Base-by-base conservation (phyloP, 1,140 invertebrate species). In the Drosophila nasuta region DNA sequence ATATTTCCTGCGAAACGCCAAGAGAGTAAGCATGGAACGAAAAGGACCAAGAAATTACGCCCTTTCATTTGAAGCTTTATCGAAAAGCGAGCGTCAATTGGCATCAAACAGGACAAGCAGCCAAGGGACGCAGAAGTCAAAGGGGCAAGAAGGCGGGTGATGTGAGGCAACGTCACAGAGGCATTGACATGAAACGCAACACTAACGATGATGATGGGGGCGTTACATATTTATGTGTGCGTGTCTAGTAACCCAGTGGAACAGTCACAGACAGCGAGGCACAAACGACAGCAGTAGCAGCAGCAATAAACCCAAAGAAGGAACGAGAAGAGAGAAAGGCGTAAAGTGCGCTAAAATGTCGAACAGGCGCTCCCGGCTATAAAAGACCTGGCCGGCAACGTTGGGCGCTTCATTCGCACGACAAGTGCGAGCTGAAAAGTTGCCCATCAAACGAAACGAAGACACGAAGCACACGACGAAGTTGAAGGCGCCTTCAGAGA, bases 331-430 rank as follows among this genome's bases (percentile, higher is more conserved):
- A 78, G 83, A 35, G 33, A 56, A 82, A 78, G 83, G 81, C 83
- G 76, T 82, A 71, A 77, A 77, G 75, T 76, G 65, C 49, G 54
- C 54, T 67, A 62, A 76, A 75, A 76, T 30, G 69, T 65, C 30
- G 60, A 49, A 51, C 56, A 57, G 62, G 56, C 58, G 15, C 20
- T 25, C 28, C 49, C 65, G 77, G 56, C 83, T 88, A 88, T 88
- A 88, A 88, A 88, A 88, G 81, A 74, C 62, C 71, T 76, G 81
- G 60, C 69, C 66, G 65, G 13, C 60, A 81, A 78, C 75, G 71
- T 57, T 45, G 58, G 57, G 62, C 78, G 68, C 72, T 73, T 65
- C 81, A 88, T 78, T 88, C 85, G 75, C 51, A 68, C 71, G 62
- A 89, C 75, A 59, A 65, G 45, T 38, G 54, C 52, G 57, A 65